Evolutionary conservation across 2,888 invertebrate species (phyloP).

Genomic region (Crocallis elinguaria): DNA sequence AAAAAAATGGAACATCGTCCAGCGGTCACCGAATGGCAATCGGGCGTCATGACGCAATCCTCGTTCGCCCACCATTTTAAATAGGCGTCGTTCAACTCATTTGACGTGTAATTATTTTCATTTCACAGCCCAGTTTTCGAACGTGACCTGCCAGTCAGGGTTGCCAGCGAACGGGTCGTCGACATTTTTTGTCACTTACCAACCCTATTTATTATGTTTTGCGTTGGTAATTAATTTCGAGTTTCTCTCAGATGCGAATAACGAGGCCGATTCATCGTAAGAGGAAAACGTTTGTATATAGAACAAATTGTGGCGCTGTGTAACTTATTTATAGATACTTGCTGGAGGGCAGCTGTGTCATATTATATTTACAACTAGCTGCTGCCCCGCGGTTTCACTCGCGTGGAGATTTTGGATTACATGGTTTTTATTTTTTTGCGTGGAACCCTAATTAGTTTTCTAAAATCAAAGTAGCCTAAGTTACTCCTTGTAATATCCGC

Average conservation of each 20-base stretch:
- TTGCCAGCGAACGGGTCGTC: conserved; percentile 34
- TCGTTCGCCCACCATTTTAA: conserved; percentile 59
- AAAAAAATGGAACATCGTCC: conserved; percentile 10
- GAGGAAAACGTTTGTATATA: conserved; percentile 6
- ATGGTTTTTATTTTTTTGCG: too few species aligned
- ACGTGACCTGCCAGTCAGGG: conserved; percentile 47
- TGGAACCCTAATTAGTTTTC: too few species aligned
- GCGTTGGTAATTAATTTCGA: conserved; percentile 60
- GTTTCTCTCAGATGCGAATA: conserved; percentile 44
- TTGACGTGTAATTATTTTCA: conserved; percentile 76
- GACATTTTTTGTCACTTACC: conserved; percentile 59
- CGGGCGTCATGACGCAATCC: conserved; percentile 51
- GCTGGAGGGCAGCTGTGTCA: neutral
- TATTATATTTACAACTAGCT: neutral
- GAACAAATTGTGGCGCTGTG: neutral
- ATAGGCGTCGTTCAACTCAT: conserved; percentile 73
- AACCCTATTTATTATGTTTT: conserved; percentile 61
- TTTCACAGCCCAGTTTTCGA: conserved; percentile 62
- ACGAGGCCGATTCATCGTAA: conserved; percentile 32
- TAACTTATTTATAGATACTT: neutral
- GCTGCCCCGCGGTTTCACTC: too few species aligned
- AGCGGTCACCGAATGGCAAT: conserved; percentile 47
- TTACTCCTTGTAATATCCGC: too few species aligned
- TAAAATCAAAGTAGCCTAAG: too few species aligned
- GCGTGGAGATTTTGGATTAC: too few species aligned